Evolutionary conservation across 2,888 invertebrate species (phyloP).

Genomic region (Nomada flava): DNA sequence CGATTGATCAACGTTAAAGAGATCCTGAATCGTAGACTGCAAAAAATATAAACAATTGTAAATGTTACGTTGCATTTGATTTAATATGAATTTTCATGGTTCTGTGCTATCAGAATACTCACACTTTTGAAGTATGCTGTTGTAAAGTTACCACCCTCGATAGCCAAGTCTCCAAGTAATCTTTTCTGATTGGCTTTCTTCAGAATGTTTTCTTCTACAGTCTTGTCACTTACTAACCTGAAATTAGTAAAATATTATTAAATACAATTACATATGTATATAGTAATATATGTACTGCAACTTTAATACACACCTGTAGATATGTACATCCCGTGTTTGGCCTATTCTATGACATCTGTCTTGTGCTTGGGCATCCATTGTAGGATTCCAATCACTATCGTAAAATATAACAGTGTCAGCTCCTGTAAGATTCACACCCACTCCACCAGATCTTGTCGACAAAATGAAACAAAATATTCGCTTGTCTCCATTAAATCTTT

Average conservation of each 20-base stretch:
- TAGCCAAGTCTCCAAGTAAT: constrained; percentile 97
- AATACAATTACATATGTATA: not conserved
- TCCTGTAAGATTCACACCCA: constrained; percentile 99
- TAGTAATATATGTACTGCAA: not conserved
- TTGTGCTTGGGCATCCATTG: constrained; percentile 99
- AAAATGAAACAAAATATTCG: constrained; percentile 98
- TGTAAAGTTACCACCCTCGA: constrained; percentile 99
- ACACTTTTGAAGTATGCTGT: constrained; percentile 97
- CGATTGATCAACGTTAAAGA: constrained; percentile 91
- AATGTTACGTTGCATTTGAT: not conserved
- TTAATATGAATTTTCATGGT: not conserved
- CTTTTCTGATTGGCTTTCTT: constrained; percentile 99
- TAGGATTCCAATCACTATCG: constrained; percentile 99
- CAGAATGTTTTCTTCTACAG: constrained; percentile 99
- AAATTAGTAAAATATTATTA: constrained; percentile 12
- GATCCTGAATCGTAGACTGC: constrained; percentile 95
- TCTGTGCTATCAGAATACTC: constrained; percentile 76
- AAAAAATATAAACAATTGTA: constrained; percentile 41
- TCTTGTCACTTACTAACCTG: constrained; percentile 97
- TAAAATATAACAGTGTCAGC: constrained; percentile 99
- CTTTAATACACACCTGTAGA: constrained; percentile 89
- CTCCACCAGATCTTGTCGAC: constrained; percentile 98
- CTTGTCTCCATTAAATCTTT: constrained; percentile 97
- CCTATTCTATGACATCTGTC: constrained; percentile 99
- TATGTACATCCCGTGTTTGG: constrained; percentile 99